Base-by-base conservation (phyloP, 2,888 invertebrate genomes). In the Plagodis dolabraria region DNA sequence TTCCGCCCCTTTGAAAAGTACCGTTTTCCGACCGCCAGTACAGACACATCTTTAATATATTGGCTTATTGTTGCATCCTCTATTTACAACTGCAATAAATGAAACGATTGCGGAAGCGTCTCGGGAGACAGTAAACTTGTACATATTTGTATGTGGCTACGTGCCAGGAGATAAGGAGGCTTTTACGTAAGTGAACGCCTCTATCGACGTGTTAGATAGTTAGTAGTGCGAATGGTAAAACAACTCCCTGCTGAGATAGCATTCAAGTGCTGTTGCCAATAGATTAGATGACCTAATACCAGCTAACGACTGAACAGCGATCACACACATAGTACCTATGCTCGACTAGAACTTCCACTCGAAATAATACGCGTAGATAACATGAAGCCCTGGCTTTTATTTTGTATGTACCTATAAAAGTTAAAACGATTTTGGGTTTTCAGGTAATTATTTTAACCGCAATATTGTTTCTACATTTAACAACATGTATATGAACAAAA, bases 1-100 rank as follows among this genome's bases (percentile, higher is more conserved):
- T 75, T 64, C 71, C 71, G 71, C 77, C 74, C 75, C 80, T 78
- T 77, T 72, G 72, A 75, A 76, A 80, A 79, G 66, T 80, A 76
- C 76, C 74, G 74, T 75, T 76, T 40, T 56, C 33, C 48, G 44
- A 49, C 38, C 51, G 36, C 9, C 5, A 42, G 33, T 33, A 47
- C 40, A 52, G 48, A 43, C 57, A 51, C 36, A 51, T 12, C 40
- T 45, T 22, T 55, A 49, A 53, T 44, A 38, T 55, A 58, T 57
- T 62, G 51, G 43, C 53, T 57, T 50, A 62, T 66, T 62, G 56
- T 62, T 56, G 45, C 53, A 57, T 4, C 44, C 35, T 4, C 44
- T 35, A 11, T 43, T 33, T 43, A 50, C 50, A 47, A 40, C 51
- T 33, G 55, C 33, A 42, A 53, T 36, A 56, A 61, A 60, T 56